A percentile compares a stretch with the other conserved stretches of the same genome.
Conservation (phyloP, 2,888 invertebrate species). For the Argyresthia goedartella region DNA sequence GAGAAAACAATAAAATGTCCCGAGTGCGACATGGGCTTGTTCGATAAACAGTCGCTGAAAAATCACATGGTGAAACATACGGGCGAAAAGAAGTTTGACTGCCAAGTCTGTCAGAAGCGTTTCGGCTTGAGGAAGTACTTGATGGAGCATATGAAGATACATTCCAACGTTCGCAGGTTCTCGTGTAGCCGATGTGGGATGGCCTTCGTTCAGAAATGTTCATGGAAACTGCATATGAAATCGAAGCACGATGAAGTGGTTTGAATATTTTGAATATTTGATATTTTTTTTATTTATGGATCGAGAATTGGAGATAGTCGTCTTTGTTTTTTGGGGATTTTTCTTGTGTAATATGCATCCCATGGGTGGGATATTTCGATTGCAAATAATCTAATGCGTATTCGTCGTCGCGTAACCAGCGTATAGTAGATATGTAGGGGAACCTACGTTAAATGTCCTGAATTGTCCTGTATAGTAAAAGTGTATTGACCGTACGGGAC, state of each 20-base stretch:
- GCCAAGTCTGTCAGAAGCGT: slow-evolving; percentile 36
- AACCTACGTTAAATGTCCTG: too few species aligned
- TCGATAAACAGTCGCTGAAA: slow-evolving; percentile 23
- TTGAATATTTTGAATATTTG: too few species aligned
- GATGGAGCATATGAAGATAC: slow-evolving; percentile 37
- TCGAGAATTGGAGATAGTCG: too few species aligned
- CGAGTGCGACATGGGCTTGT: slow-evolving; percentile 44
- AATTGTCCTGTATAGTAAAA: too few species aligned
- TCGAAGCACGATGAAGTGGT: slow-evolving; percentile 6
- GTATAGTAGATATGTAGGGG: too few species aligned
- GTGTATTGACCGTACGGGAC: too few species aligned
- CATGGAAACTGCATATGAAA: slow-evolving; percentile 14
- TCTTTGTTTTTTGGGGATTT: too few species aligned
- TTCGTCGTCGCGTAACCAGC: too few species aligned
- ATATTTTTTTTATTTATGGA: too few species aligned
- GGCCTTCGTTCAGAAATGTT: slow-evolving; percentile 17
- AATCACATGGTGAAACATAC: slow-evolving; percentile 41
- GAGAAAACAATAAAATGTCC: neutral
- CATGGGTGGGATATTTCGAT: too few species aligned
- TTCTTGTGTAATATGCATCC: too few species aligned
- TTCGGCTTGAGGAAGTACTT: slow-evolving; percentile 34
- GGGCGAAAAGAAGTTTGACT: slow-evolving; percentile 24
- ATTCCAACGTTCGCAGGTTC: slow-evolving; percentile 27
- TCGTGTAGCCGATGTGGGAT: slow-evolving; percentile 27
- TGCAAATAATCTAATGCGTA: too few species aligned